These are phyloP conservation scores for Alectura lathami DNA, from an alignment of 2,113 vertebrate genomes.

Conservation along the genomic window DNA sequence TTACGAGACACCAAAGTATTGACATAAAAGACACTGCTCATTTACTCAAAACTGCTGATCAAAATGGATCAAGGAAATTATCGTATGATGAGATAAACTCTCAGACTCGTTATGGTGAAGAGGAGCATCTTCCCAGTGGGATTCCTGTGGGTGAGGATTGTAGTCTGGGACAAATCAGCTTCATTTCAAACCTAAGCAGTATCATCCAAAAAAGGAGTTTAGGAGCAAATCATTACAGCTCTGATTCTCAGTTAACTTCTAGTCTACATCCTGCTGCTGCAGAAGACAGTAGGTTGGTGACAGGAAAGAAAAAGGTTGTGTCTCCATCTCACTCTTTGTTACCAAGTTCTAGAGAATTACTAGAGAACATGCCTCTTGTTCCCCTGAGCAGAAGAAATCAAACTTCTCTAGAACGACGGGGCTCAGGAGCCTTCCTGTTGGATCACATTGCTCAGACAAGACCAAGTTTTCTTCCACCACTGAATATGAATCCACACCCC, in stretches of 20 bases:
- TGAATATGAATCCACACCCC: constrained; percentile 77
- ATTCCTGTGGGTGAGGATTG: constrained; percentile 71
- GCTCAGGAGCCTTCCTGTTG: constrained; percentile 78
- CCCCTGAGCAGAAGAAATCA: constrained; percentile 69
- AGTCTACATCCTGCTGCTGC: constrained; percentile 18
- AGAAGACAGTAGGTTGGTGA: constrained; percentile 64
- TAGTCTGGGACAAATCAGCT: constrained; percentile 73
- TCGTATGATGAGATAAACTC: constrained; percentile 80
- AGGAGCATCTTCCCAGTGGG: constrained; percentile 68
- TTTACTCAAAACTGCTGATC: constrained; percentile 77
- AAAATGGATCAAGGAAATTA: constrained; percentile 78
- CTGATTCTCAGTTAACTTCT: constrained; percentile 83
- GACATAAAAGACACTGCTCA: constrained; percentile 81
- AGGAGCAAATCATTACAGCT: constrained; percentile 86
- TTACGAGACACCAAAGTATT: constrained; percentile 82
- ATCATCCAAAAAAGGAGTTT: constrained; percentile 82
- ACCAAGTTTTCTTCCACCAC: constrained; percentile 86
- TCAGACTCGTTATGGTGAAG: constrained; percentile 75
- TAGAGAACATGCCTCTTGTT: constrained; percentile 68
- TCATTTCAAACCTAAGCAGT: constrained; percentile 81
- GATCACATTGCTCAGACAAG: constrained; percentile 79
- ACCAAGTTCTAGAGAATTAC: constrained; percentile 77
- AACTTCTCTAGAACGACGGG: constrained; percentile 75
- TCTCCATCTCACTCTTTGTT: constrained; percentile 77
- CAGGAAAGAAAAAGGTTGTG: constrained; percentile 80